These are phyloP conservation scores for Spermophilus dauricus DNA, from an alignment of 2,113 vertebrate species.

Conservation along the genomic window DNA sequence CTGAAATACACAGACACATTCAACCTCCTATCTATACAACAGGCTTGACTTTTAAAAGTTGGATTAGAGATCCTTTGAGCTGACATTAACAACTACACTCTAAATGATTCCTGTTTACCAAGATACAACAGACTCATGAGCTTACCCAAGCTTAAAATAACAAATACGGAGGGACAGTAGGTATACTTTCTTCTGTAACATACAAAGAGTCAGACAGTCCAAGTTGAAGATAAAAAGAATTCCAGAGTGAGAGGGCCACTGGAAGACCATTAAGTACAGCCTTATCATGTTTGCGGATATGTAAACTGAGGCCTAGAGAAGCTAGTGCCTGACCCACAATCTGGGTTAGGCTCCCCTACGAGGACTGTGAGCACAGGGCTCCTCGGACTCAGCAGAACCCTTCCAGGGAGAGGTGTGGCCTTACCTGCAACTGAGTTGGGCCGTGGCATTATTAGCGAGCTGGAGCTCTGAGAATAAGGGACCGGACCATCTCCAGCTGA, in stretches of 20 bases:
- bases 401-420: conserved; percentile 47
- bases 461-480: conserved; percentile 91
- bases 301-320: not conserved
- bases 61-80: not conserved
- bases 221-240: conserved; percentile 4
- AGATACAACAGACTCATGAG: not conserved
- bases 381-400: not conserved
- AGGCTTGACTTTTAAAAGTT: conserved; percentile 28
- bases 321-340: not conserved
- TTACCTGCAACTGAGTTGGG: conserved; percentile 99
- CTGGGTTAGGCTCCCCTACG: not conserved
- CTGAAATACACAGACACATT: not conserved
- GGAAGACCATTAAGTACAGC: not conserved
- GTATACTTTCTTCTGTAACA: not conserved
- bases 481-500: conserved; percentile 91
- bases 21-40: not conserved
- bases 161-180: not conserved
- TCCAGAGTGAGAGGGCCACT: not conserved
- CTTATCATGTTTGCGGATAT: not conserved
- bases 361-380: not conserved
- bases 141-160: conserved; percentile 34
- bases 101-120: not conserved
- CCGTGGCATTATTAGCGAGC: conserved; percentile 96
- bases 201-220: not conserved
- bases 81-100: conserved; percentile 10